Evolutionary conservation across 2,113 vertebrate genomes (phyloP).

Genomic region (Porphyrio hochstetteri): DNA sequence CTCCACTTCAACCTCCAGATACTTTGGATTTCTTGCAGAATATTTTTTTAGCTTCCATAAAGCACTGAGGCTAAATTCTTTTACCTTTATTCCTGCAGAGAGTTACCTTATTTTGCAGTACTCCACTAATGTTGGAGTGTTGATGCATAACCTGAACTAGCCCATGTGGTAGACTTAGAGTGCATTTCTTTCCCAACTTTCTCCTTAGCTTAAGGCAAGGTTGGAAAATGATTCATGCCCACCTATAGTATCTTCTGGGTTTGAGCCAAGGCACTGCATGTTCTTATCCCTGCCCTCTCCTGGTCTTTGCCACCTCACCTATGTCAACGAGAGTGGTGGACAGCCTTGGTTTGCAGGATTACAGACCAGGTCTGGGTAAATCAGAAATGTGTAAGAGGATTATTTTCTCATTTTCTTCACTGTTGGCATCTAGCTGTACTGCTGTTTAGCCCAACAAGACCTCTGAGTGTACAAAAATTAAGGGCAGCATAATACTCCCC

Average conservation of each 20-base stretch:
- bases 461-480: neutral
- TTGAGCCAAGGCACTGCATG: neutral
- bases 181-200: neutral
- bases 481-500: neutral
- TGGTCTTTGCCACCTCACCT: neutral
- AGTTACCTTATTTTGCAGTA: neutral
- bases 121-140: neutral
- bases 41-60: constrained; percentile 26
- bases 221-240: neutral
- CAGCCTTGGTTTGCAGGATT: neutral
- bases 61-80: neutral
- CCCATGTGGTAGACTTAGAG: neutral
- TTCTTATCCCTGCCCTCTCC: neutral
- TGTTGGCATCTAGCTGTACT: neutral
- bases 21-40: neutral
- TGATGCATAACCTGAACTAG: neutral
- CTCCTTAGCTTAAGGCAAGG: neutral
- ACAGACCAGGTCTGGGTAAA: neutral
- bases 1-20: neutral
- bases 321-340: neutral
- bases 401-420: neutral
- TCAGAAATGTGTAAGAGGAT: neutral
- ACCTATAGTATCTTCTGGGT: neutral
- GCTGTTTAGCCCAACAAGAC: neutral
- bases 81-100: neutral